Percentiles rank a stretch among this genome's conserved stretches.
phyloP scores from a whole-genome alignment of 53 echinoderm and acorn worm genomes.

The Holothuria scabra region DNA sequence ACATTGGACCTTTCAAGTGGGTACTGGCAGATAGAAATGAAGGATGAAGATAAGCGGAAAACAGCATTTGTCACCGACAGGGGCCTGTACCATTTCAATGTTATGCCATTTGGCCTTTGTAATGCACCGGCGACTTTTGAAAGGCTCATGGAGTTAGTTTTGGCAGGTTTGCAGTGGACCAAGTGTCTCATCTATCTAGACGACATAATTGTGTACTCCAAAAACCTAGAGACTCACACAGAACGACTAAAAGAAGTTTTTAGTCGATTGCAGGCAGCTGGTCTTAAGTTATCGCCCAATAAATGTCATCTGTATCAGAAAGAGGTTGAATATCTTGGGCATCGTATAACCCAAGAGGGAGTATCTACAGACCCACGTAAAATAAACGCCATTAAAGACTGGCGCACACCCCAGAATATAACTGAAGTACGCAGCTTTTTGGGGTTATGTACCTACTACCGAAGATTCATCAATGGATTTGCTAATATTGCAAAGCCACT shows the following conservation, averaged over 20 bases:
- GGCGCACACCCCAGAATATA: constrained; percentile 7
- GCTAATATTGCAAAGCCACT: constrained; percentile 41
- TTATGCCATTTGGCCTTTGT: too few species aligned
- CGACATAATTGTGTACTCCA: neutral
- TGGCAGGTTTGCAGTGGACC: neutral
- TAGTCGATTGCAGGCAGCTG: neutral
- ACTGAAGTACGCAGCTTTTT: constrained; percentile 29
- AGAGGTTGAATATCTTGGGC: constrained; percentile 4
- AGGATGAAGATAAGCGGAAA: neutral
- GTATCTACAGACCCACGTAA: constrained; percentile 30
- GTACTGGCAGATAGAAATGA: constrained; percentile 15
- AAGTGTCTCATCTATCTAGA: constrained; percentile 1
- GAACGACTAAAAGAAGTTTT: neutral
- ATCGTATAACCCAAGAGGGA: neutral
- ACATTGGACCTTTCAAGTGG: constrained; percentile 26
- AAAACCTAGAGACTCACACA: neutral
- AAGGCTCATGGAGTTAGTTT: neutral
- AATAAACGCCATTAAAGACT: constrained; percentile 22
- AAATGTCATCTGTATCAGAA: neutral
- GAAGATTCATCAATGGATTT: constrained; percentile 13
- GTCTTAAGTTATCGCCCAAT: neutral
- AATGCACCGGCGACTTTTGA: too few species aligned
- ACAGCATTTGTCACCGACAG: neutral
- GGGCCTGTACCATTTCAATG: too few species aligned
- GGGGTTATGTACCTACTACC: constrained; percentile 36